Base-by-base conservation (phyloP, 2,888 invertebrate species). In the Rotaria socialis region DNA sequence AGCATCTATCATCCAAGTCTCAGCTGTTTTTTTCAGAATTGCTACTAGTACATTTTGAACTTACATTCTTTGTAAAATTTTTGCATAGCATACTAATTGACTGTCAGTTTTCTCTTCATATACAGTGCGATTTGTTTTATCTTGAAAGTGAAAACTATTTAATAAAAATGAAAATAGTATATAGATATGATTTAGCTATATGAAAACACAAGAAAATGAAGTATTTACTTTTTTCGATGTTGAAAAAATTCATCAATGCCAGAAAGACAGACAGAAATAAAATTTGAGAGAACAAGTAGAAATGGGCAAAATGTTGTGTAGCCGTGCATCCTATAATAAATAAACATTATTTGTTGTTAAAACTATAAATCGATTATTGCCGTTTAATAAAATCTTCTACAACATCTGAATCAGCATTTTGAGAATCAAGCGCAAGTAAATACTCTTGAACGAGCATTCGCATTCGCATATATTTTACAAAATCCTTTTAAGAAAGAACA, bases 281-380 rank as follows among this genome's bases (percentile, higher is more conserved):
- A 92, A 92, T 95, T 95, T 22, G 94, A 94, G 85, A 95, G 93
- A 2, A 95, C 94, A 86, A 95, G 92, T 0, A 94, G 95, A 91
- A 95, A 94, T 4, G 95, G 95, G 90, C 95, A 95, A 58, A 93
- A 92, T 89, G 94, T 93, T 87, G 93, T 93, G 35, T 92, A 92
- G 10, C 95, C 94, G 91, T 95, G 95, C 89, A 94, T 90, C 88
- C 91, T 91, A 89, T 80, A 10, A 52, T 55, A 55, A 55, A 55
- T 55, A 19, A 55, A 0, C 50, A 55, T 16, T 55, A 55, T 16
- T 16, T 55, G 16, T 58, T 22, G 3, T 3, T n/a, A 89, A 19
- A 87, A 47, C 50, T 84, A 84, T 35, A 47, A 24, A 41, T 22
- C 22, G 6, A 22, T 58, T 4, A 24, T 89, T 89, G 92, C 92